Percentiles rank a stretch among this genome's conserved stretches.
Evolutionary conservation across 2,888 invertebrate genomes (phyloP).

Genomic region (Vanessa cardui): DNA sequence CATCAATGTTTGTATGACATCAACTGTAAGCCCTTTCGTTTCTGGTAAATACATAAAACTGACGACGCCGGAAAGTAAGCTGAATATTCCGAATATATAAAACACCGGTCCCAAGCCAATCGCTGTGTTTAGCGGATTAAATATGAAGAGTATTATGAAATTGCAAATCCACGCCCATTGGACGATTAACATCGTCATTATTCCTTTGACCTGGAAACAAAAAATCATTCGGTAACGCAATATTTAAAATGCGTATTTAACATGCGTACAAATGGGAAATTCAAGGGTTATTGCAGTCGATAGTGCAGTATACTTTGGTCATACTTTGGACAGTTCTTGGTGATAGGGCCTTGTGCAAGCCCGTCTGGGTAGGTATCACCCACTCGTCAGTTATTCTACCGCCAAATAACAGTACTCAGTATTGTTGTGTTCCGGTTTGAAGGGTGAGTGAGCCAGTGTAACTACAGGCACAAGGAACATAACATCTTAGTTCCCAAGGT

Average conservation of each 20-base stretch:
- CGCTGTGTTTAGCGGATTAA: constrained; percentile 51
- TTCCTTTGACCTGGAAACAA: constrained; percentile 56
- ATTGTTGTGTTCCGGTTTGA: no score
- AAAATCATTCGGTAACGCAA: no score
- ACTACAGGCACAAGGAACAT: no score
- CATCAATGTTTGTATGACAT: constrained; percentile 56
- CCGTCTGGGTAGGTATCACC: no score
- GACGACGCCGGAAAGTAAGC: constrained; percentile 50
- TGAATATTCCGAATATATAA: constrained; percentile 54
- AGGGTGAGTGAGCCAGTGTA: no score
- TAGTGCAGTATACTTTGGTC: no score
- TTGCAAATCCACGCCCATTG: constrained; percentile 61
- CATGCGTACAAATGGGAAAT: not conserved
- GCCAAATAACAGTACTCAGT: no score
- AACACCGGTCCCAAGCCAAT: constrained; percentile 58
- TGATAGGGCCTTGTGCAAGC: no score
- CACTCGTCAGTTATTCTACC: no score
- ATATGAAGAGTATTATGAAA: constrained; percentile 56
- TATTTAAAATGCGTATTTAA: not conserved
- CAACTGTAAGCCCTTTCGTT: constrained; percentile 59
- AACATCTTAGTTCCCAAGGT: no score
- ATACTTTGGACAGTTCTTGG: no score
- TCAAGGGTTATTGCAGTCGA: no score
- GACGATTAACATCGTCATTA: constrained; percentile 54
- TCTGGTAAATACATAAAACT: constrained; percentile 54